Base-by-base conservation (phyloP, 1,140 invertebrate genomes). In the Phthorimaea operculella region DNA sequence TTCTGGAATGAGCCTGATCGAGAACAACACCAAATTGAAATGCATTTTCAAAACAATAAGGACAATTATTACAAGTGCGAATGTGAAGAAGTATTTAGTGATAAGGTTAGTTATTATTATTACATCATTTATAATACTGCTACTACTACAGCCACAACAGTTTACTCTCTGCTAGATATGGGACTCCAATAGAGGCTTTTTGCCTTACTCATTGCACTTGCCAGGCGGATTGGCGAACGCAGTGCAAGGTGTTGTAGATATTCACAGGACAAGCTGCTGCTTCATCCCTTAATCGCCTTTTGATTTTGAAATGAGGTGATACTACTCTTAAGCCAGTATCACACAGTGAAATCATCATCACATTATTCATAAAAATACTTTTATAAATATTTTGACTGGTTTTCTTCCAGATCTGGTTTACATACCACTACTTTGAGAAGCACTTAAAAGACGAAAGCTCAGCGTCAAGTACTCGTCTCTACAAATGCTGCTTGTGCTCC, bases 1-100 rank as follows among this genome's bases (percentile, higher is more conserved):
- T 86, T 86, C 58, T 86, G 85, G 85, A 82, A 86, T 64, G 85
- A 86, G 52, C 66, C 68, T 1, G 82, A 86, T 17, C 72, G 85
- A 28, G 82, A 86, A 61, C 51, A 55, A 3, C 85, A 86, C 60
- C 79, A 85, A 56, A 71, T 77, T 6, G 66, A 65, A 47, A 63
- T 67, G 10, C 83, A 85, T 65, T 76, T 75, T 51, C 55, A 57
- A 28, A 79, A 78, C 33, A 59, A 79, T 64, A 78, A 71, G 54
- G 74, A 85, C 8, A 60, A 83, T 33, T 86, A 77, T 74, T 86
- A 84, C 54, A 80, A 79, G 47, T 86, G 84, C 63, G 63, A 70
- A 28, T 86, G 84, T 60, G 64, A 63, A 28, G 72, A 76, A 59
- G 62, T 71, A n/a, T 86, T 75, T 58, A 80, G 84, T 63, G 84